phyloP scores from a whole-genome alignment of 2,888 invertebrate genomes.

The Drosophila greeni region DNA sequence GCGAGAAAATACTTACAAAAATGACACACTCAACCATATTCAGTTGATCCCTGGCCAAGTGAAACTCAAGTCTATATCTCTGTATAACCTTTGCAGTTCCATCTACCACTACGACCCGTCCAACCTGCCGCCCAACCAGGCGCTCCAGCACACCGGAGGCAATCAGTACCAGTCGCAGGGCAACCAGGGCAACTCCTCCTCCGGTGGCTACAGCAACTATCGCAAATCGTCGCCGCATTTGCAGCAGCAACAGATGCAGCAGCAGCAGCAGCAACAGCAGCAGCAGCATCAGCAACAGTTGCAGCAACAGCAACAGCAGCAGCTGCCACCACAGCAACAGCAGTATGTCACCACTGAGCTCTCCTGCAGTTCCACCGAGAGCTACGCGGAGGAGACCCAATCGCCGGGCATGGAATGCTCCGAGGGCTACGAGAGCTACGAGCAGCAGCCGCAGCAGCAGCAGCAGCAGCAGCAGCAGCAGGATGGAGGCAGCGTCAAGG shows the following conservation, averaged over 20 bases:
- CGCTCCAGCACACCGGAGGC: constrained; percentile 57
- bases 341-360: constrained; percentile 54
- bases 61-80: not conserved
- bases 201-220: constrained; percentile 54
- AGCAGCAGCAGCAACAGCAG: constrained; percentile 43
- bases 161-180: constrained; percentile 57
- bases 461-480: constrained; percentile 10
- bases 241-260: constrained; percentile 48
- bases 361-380: constrained; percentile 66
- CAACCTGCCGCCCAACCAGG: constrained; percentile 78
- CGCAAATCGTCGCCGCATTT: constrained; percentile 66
- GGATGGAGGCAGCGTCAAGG: constrained; percentile 49
- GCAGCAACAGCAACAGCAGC: constrained; percentile 46
- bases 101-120: constrained; percentile 79
- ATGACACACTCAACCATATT: constrained; percentile 16
- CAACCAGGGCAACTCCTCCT: constrained; percentile 44
- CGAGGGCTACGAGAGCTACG: constrained; percentile 57
- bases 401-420: constrained; percentile 61
- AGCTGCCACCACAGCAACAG: constrained; percentile 22
- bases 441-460: constrained; percentile 34
- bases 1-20: constrained; percentile 44
- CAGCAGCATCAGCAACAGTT: constrained; percentile 44
- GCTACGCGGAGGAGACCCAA: constrained; percentile 64
- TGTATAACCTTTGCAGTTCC: constrained; percentile 72
- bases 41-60: not conserved